Evolutionary conservation across 1,140 invertebrate genomes (phyloP).

Genomic region (Sipha flava): DNA sequence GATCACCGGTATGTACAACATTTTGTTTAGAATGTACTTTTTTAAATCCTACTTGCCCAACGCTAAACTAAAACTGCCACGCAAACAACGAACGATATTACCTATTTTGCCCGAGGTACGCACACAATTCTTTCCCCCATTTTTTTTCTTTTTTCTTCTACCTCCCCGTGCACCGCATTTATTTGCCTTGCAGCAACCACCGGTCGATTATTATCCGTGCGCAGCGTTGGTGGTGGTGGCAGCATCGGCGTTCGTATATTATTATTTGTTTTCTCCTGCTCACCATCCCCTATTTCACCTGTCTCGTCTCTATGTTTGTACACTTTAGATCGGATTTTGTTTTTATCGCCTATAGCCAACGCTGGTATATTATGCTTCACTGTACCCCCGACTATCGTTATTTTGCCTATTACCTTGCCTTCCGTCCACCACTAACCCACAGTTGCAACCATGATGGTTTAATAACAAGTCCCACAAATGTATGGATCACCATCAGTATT

Average conservation of each 20-base stretch:
- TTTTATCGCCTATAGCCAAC: background rate
- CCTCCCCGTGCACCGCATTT: background rate
- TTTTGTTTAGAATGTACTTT: too few species aligned
- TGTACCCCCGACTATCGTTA: background rate
- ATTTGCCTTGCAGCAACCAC: background rate
- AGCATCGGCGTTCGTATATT: background rate
- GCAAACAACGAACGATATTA: background rate
- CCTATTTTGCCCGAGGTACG: background rate
- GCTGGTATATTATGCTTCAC: background rate
- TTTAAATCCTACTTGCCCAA: background rate
- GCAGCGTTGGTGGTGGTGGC: background rate
- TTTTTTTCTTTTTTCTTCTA: background rate
- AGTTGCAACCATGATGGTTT: background rate
- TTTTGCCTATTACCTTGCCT: background rate
- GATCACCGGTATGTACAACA: too few species aligned
- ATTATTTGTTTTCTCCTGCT: background rate
- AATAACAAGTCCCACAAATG: background rate
- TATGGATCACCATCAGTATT: background rate
- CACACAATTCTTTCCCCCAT: background rate
- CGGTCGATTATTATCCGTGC: background rate
- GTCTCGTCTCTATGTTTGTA: background rate
- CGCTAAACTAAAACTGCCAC: background rate
- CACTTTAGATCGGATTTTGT: background rate
- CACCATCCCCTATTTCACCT: background rate
- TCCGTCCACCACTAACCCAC: too few species aligned